These are phyloP conservation scores for Phenganax marumi DNA, from an alignment of 92 coral and sea anemone species.

Conservation along the genomic window DNA sequence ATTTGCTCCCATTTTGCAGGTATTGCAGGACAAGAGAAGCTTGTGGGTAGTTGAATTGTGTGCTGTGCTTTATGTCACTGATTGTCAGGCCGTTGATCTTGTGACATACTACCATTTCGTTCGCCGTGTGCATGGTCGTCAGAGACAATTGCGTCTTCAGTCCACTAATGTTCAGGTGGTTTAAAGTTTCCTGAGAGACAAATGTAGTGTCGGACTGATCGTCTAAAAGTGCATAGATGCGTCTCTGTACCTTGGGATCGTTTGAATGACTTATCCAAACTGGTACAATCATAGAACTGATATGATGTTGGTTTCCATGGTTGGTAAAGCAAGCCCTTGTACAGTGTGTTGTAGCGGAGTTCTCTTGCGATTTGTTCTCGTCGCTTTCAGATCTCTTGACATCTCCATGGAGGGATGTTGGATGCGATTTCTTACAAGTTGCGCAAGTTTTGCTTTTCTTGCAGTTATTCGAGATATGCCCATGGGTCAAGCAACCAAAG, in stretches of 20 bases:
- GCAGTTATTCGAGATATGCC: constrained; percentile 58
- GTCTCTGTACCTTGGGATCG: constrained; percentile 36
- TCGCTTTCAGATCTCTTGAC: constrained; percentile 33
- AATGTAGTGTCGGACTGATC: constrained; percentile 62
- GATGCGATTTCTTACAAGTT: constrained; percentile 49
- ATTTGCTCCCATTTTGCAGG: constrained; percentile 53
- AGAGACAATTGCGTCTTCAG: constrained; percentile 46
- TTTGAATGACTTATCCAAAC: constrained; percentile 52
- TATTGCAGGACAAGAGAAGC: constrained; percentile 35
- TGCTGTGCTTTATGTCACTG: constrained; percentile 30
- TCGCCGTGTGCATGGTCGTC: constrained; percentile 52
- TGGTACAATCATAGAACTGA: constrained; percentile 61
- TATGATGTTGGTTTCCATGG: constrained; percentile 12
- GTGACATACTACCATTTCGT: constrained; percentile 40
- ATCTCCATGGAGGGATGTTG: constrained; percentile 62
- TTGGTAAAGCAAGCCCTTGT: constrained; percentile 24
- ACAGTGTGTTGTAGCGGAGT: background rate
- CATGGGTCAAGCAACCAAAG: constrained; percentile 56
- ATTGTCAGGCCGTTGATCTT: constrained; percentile 50
- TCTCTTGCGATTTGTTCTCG: background rate
- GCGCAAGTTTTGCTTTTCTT: constrained; percentile 48
- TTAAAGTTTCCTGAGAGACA: constrained; percentile 20
- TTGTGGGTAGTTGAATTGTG: constrained; percentile 49
- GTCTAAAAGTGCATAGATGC: constrained; percentile 59
- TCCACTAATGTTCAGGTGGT: constrained; percentile 51